Conservation (phyloP, 2,113 vertebrate species). For the Vanacampus margaritifer region DNA sequence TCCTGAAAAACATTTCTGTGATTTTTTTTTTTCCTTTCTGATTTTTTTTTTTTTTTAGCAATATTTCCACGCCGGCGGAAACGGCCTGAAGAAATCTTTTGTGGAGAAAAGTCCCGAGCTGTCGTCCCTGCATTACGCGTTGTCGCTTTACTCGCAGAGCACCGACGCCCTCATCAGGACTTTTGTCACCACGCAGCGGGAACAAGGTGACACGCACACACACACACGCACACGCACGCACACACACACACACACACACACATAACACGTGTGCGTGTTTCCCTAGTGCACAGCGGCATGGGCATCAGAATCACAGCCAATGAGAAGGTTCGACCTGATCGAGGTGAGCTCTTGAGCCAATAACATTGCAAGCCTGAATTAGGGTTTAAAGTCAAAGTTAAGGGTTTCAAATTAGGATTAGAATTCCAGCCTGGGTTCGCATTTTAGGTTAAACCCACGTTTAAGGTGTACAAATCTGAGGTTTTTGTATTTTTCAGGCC, state of each 20-base stretch:
- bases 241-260: neutral
- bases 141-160: slow-evolving; percentile 94
- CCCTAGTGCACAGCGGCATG: slow-evolving; percentile 90
- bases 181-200: slow-evolving; percentile 88
- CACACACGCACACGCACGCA: neutral
- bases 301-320: slow-evolving; percentile 90
- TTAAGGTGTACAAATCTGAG: no score
- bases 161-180: slow-evolving; percentile 94
- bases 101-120: slow-evolving; percentile 93
- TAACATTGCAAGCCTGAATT: no score
- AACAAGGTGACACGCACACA: slow-evolving; percentile 78
- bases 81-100: slow-evolving; percentile 91
- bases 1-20: no score
- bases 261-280: neutral
- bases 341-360: slow-evolving; percentile 71
- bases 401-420: no score
- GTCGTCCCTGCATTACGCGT: slow-evolving; percentile 87
- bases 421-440: no score
- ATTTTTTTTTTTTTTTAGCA: slow-evolving; percentile 67
- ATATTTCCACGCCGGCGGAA: slow-evolving; percentile 97
- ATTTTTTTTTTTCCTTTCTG: no score
- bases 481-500: slow-evolving; percentile 66
- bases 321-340: slow-evolving; percentile 87
- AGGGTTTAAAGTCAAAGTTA: no score
- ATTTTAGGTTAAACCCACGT: no score